phyloP scores from a whole-genome alignment of 2,888 invertebrate species.

The Tortrix viridana region DNA sequence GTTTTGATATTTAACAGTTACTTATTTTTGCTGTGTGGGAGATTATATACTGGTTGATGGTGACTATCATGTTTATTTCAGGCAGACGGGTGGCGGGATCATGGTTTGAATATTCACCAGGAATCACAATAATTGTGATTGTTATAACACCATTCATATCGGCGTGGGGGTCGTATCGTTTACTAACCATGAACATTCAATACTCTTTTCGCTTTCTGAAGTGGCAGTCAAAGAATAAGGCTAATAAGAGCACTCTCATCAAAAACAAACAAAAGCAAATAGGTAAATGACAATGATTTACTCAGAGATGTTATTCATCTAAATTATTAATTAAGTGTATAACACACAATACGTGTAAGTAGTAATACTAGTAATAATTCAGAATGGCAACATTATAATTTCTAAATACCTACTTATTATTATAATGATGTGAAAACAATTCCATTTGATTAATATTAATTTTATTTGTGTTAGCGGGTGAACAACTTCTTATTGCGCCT shows the following conservation, averaged over 20 bases:
- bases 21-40: background rate
- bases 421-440: background rate
- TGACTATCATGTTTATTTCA: slow-evolving; percentile 59
- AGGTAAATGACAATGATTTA: slow-evolving; percentile 27
- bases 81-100: slow-evolving; percentile 67
- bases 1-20: background rate
- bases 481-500: slow-evolving; percentile 61
- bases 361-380: too few relatives aligned
- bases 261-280: slow-evolving; percentile 15
- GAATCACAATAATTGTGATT: slow-evolving; percentile 54
- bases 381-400: too few relatives aligned
- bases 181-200: slow-evolving; percentile 35
- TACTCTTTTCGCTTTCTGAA: slow-evolving; percentile 20
- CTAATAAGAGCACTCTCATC: background rate
- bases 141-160: slow-evolving; percentile 58
- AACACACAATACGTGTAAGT: too few relatives aligned
- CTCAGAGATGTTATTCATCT: background rate
- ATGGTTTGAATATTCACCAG: slow-evolving; percentile 56
- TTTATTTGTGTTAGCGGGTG: slow-evolving; percentile 16
- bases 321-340: too few relatives aligned
- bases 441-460: background rate
- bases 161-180: slow-evolving; percentile 39
- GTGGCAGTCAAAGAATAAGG: slow-evolving; percentile 7
- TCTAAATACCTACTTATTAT: background rate
- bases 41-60: slow-evolving; percentile 18